phyloP scores from a whole-genome alignment of 2,113 vertebrate species.

The Bambusicola thoracicus region DNA sequence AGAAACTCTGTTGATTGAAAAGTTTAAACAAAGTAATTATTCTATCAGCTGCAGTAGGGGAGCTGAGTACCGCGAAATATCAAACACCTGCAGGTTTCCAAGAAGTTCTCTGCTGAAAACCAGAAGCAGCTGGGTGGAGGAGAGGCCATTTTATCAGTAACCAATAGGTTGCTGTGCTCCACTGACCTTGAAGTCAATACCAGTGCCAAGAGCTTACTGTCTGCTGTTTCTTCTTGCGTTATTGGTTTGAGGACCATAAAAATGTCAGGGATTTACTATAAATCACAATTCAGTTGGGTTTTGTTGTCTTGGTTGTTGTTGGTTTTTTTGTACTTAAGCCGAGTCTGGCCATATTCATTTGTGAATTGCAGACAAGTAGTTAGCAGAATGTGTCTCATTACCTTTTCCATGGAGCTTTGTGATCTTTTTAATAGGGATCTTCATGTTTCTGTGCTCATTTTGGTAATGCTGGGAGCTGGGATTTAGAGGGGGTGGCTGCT shows the following conservation, averaged over 20 bases:
- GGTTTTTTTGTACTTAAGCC: background rate
- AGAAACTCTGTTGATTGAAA: constrained; percentile 32
- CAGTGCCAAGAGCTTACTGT: constrained; percentile 18
- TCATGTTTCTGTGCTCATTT: background rate
- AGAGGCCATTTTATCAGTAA: constrained; percentile 52
- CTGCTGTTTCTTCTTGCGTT: constrained; percentile 32
- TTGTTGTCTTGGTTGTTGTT: background rate
- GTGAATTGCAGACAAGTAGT: background rate
- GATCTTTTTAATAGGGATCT: background rate
- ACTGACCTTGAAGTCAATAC: constrained; percentile 59
- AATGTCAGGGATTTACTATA: constrained; percentile 39
- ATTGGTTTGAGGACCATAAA: constrained; percentile 59
- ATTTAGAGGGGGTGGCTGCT: background rate
- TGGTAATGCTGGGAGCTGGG: background rate
- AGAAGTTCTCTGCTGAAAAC: constrained; percentile 24
- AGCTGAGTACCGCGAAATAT: background rate
- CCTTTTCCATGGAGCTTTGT: constrained; percentile 1
- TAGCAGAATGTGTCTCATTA: background rate
- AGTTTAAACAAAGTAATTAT: constrained; percentile 38
- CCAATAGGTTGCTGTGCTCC: constrained; percentile 30
- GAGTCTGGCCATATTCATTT: background rate
- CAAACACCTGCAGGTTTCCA: constrained; percentile 40
- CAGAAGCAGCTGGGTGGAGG: constrained; percentile 54
- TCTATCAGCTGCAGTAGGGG: background rate
- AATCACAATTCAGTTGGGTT: constrained; percentile 33